Base-by-base conservation (phyloP, 2,888 invertebrate species). In the Melanotus villosus region DNA sequence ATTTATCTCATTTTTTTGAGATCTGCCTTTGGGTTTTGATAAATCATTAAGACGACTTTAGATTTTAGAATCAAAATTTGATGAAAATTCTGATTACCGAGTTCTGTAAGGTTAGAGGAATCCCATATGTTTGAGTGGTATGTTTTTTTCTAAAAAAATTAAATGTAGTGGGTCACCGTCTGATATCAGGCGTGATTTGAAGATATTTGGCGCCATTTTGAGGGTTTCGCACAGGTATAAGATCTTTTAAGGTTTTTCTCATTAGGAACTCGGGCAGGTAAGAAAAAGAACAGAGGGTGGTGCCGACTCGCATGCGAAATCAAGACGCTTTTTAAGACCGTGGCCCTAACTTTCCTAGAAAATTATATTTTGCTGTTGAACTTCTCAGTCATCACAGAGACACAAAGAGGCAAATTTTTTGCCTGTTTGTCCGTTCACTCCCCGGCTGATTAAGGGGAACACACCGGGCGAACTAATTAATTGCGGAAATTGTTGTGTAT, bases 231-330 rank as follows among this genome's bases (percentile, higher is more conserved):
- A 74, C 79, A 78, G 79, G 79, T 80, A 79, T 77, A 76, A 64
- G 69, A 59, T 72, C 75, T 73, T 75, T 77, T 73, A 75, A 75
- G 70, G 74, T 75, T 76, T 79, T 81, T 80, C 80, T 81, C 81
- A 81, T 81, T 81, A 81, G 79, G 73, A 62, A 50, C 73, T 75
- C 72, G 77, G 47, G 59, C 71, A 77, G 74, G 73, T 70, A 78
- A 77, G 77, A 77, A 75, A 78, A 73, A 74, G 73, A 66, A 65
- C 65, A 65, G 64, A 74, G 77, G 76, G 76, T 76, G 77, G 76
- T 74, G 69, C 68, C 74, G 73, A 77, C 77, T 77, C 76, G 76
- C 76, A 78, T 79, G 80, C 80, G 79, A 81, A 80, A 66, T 79
- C 77, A 76, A 76, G 78, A 76, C 75, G 75, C 76, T 79, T 78